Evolutionary conservation across 2,888 invertebrate genomes (phyloP), one percentile per base, ranked within the genome.

Genomic region (Automeris io): DNA sequence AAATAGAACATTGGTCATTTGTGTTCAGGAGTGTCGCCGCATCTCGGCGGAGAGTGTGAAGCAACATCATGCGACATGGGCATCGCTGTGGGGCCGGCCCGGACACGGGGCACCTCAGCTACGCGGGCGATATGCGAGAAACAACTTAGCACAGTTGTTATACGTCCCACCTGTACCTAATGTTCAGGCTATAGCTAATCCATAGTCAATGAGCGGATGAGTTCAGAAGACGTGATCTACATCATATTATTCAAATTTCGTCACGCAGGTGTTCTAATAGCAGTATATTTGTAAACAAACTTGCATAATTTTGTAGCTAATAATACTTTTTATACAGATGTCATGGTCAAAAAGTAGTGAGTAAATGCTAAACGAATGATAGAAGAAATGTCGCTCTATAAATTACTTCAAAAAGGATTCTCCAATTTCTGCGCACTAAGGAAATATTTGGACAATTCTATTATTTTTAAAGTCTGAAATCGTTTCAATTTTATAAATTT

Each of bases 31-130:
- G 61, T 85, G 85, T 40, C 88, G 88, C 24, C 82, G 76, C 6
- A 76, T 87, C 44, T 94, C 94, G 24, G 88, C 89, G 21, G 91
- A 92, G 64, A 89, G 89, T 51, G 90, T 90, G 40, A 87, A 88
- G 35, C 87, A 87, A 46, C 95, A 95, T 67, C 93, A 93, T 68
- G 89, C 89, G 49, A 93, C 93, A 1, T 94, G 93, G 91, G 90
- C 91, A 34, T 88, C 90, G 6, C 87, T 93, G 53, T 95, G 95
- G 95, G 94, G 95, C 18, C 88, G 92, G 33, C 94, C 94, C 0
- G 95, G 95, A 1, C 92, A 93, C 57, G 86, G 86, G 0, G 86
- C 86, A 1, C 86, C 86, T 5, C 70, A 68, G 43, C 69, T 70
- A 22, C 90, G 81, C 1, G 92, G 86, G 21, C 67, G 75, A 12